Evolutionary conservation across 2,888 invertebrate genomes (phyloP), one percentile per base, ranked within the genome.

Genomic region (Anthoptus insignis): DNA sequence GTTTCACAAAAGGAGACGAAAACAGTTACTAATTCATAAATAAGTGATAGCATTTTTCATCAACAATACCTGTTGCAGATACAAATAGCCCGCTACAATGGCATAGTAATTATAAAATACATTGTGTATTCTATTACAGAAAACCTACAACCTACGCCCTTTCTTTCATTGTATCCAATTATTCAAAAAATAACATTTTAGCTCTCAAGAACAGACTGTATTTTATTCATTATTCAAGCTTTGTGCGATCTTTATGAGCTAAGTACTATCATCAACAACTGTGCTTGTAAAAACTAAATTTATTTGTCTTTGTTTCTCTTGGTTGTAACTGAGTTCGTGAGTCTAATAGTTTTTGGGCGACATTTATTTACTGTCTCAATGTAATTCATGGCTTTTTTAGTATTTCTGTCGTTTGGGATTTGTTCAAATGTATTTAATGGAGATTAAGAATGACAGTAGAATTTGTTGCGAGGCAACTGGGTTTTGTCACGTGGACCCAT

Each of bases 231-330:
- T 45, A 45, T 45, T 45, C 21, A 45, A 21, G 45, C 45, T 45
- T 22, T 13, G 45, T 22, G 21, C 13, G 21, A 21, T 21, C 37
- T 54, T 54, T 37, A 54, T 54, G 37, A 54, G 32, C 53, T 54
- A 54, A 54, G 53, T 54, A 34, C 53, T 54, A 54, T 54, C 53
- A 37, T 54, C 53, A 54, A 54, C 53, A 54, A 54, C 37, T n/a
- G 37, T n/a, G 53, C 53, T 54, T 54, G 53, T 54, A 54, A 54
- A 54, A 54, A 54, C 37, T 32, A 37, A 54, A 45, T 45, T 45
- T 45, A 45, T 45, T 45, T 13, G 45, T 13, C 21, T 22, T 21
- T 45, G 16, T 45, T 45, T 13, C 45, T 13, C 13, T 21, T 45
- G 45, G 45, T 42, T 16, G 39, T 42, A 42, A 21, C 42, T 9